A percentile compares a stretch with the other conserved stretches of the same genome.
phyloP scores from a whole-genome alignment of 2,888 invertebrate genomes.

The Parnassius orleans region DNA sequence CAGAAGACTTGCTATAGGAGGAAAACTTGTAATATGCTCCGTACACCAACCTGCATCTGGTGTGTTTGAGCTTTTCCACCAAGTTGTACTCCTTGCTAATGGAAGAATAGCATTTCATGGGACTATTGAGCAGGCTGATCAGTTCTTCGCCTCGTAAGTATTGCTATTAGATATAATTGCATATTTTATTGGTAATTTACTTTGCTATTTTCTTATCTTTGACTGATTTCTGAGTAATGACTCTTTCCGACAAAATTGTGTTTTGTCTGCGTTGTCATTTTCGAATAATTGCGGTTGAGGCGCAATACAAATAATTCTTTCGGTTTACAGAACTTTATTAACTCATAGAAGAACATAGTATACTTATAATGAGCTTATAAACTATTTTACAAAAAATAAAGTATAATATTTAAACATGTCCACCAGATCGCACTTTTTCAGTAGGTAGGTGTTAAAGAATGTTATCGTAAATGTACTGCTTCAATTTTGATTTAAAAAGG shows the following conservation, averaged over 20 bases:
- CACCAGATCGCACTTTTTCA: too few relatives aligned
- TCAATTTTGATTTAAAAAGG: too few relatives aligned
- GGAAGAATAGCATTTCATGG: slow-evolving; percentile 91
- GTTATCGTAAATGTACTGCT: too few relatives aligned
- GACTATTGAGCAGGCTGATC: slow-evolving; percentile 83
- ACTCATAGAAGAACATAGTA: too few relatives aligned
- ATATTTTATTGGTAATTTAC: neutral
- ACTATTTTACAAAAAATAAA: too few relatives aligned
- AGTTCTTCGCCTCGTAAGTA: slow-evolving; percentile 76
- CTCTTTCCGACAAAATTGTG: neutral
- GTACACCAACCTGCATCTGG: slow-evolving; percentile 96
- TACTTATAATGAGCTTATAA: too few relatives aligned
- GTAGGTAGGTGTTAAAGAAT: too few relatives aligned
- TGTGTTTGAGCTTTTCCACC: slow-evolving; percentile 90
- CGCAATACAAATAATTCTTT: too few relatives aligned
- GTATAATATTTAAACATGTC: too few relatives aligned
- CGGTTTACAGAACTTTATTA: too few relatives aligned
- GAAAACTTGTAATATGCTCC: slow-evolving; percentile 91
- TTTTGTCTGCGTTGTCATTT: neutral
- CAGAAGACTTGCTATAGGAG: slow-evolving; percentile 82
- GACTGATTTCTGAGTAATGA: neutral
- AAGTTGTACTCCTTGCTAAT: slow-evolving; percentile 87
- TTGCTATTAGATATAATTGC: neutral
- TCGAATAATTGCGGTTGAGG: neutral
- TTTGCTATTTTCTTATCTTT: neutral